Evolutionary conservation across 2,888 invertebrate species (phyloP), one percentile per base, ranked within the genome.

Genomic region (Eristalis intricaria): DNA sequence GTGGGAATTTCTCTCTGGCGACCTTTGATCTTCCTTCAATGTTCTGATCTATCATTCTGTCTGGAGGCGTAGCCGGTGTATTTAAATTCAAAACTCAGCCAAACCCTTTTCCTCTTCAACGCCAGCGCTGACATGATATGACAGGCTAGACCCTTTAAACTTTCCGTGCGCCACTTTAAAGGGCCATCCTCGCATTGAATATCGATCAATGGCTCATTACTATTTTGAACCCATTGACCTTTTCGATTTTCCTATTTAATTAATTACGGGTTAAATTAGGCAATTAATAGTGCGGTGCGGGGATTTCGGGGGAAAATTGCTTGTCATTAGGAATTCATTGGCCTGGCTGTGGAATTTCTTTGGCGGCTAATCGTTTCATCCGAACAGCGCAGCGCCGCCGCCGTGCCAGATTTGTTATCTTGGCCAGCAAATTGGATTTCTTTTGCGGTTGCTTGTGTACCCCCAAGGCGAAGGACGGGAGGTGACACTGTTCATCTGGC

Each of bases 311-410:
- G 8, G 19, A 7, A 76, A 71, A 80, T 66, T 76, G 75, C 70
- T 73, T 68, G 58, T 60, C 76, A 82, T 82, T 80, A 68, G 66
- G 71, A 69, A 78, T 77, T 79, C 79, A 71, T 73, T 66, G 68
- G 60, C 29, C 38, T 61, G n/a, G 29, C 19, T 35, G 43, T n/a
- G 76, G 76, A 77, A 77, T 77, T 73, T 68, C 76, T 77, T 75
- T 43, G 66, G 73, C 60, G 73, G 66, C 70, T 77, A 85, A 81
- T 77, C 77, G 71, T 77, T 85, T 84, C 75, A 84, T 84, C 70
- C 75, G 70, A 22, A 78, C 40, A 74, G 79, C 64, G 79, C 64
- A 76, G 73, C 70, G 40, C 26, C 73, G 63, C 26, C 70, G 40
- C 26, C 73, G 63, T 32, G 61, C 56, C 50, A 68, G 69, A 85